phyloP scores from a whole-genome alignment of 2,888 invertebrate species.

The Habroteleia sp. region DNA sequence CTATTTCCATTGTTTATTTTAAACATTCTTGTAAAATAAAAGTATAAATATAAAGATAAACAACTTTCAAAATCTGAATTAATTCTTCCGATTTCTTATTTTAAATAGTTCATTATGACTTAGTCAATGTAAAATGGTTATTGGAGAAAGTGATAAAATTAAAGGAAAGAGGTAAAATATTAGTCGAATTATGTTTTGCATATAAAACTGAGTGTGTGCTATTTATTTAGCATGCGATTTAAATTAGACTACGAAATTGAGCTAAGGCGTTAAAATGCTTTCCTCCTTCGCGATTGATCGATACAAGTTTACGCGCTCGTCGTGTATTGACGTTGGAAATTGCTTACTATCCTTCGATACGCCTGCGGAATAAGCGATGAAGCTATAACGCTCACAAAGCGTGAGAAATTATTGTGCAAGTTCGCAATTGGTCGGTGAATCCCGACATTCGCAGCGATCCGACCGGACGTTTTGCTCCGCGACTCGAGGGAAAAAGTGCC shows the following conservation, averaged over 20 bases:
- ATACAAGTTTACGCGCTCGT: slow-evolving; percentile 48
- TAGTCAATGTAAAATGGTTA: no score
- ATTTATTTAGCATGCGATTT: no score
- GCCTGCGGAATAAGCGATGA: slow-evolving; percentile 60
- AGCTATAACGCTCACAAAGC: slow-evolving; percentile 49
- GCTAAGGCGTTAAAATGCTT: slow-evolving; percentile 1
- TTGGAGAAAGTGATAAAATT: no score
- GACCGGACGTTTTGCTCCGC: slow-evolving; percentile 37
- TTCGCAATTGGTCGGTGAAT: slow-evolving; percentile 54
- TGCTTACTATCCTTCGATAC: slow-evolving; percentile 57
- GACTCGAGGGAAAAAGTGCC: slow-evolving; percentile 31
- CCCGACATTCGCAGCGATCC: slow-evolving; percentile 25
- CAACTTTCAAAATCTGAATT: no score
- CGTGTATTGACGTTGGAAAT: slow-evolving; percentile 60
- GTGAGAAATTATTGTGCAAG: slow-evolving; percentile 58
- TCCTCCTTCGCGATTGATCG: slow-evolving; percentile 25
- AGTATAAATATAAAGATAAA: no score
- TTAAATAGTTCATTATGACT: no score
- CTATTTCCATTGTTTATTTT: no score
- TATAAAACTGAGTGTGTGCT: no score
- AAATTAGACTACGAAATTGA: slow-evolving; percentile 8
- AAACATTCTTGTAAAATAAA: no score
- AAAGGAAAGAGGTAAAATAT: no score
- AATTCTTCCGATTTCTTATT: no score
- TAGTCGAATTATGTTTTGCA: no score